Conservation (phyloP, 2,113 vertebrate genomes). For the Rhegmatorhina hoffmannsi region DNA sequence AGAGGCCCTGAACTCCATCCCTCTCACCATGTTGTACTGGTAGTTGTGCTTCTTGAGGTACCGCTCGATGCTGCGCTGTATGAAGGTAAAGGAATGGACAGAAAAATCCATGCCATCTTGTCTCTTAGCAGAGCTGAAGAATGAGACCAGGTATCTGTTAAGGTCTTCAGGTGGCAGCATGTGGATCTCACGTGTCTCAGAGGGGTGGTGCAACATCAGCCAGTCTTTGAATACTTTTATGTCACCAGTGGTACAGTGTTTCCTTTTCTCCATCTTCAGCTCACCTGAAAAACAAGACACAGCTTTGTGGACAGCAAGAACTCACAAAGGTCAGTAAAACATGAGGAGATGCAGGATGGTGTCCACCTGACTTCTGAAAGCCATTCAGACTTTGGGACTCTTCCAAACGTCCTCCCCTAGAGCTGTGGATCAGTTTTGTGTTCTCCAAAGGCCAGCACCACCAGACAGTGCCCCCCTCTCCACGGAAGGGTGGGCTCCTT, state of each 20-base stretch:
- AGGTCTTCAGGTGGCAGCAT: not conserved
- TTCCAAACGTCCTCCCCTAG: not conserved
- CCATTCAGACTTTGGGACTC: not conserved
- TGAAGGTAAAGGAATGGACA: not conserved
- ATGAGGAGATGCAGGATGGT: not conserved
- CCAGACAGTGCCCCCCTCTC: not conserved
- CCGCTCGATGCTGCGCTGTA: not conserved
- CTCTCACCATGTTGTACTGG: conserved; percentile 4
- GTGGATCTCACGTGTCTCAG: not conserved
- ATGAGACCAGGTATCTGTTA: not conserved
- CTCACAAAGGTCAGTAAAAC: not conserved
- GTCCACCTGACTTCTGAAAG: not conserved
- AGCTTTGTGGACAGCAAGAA: not conserved
- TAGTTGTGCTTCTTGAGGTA: conserved; percentile 2
- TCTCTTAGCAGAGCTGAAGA: not conserved
- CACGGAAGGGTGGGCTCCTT: not conserved
- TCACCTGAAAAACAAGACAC: not conserved
- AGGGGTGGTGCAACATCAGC: not conserved
- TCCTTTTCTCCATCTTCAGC: not conserved
- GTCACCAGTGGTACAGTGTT: rapidly evolving
- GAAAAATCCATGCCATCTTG: not conserved
- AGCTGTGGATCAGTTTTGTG: not conserved
- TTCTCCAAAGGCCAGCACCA: not conserved
- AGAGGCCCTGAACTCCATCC: not conserved
- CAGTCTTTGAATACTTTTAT: not conserved